phyloP scores from a whole-genome alignment of 2,113 vertebrate species.

The human region DNA sequence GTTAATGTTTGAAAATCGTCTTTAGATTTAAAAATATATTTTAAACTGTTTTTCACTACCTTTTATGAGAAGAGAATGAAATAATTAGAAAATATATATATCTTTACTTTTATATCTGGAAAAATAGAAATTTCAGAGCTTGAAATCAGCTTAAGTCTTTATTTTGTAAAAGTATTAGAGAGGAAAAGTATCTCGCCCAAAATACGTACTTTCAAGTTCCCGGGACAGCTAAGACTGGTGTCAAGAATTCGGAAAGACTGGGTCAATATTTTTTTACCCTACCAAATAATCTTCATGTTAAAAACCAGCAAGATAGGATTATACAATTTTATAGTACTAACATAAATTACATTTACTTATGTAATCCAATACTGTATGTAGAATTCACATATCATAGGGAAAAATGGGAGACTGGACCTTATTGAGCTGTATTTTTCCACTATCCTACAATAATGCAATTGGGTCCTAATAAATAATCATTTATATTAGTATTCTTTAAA shows the following conservation, averaged over 20 bases:
- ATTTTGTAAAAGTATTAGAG: neutral
- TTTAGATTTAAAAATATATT: constrained; percentile 10
- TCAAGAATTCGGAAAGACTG: constrained; percentile 6
- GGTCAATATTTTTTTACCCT: neutral
- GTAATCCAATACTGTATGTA: neutral
- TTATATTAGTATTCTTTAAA: neutral
- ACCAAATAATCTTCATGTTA: neutral
- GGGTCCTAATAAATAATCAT: neutral
- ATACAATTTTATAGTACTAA: neutral
- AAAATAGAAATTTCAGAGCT: constrained; percentile 9
- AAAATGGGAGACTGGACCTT: neutral
- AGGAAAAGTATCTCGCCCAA: neutral
- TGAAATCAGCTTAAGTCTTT: neutral
- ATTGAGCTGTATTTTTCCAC: neutral
- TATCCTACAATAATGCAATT: neutral
- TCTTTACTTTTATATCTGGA: neutral
- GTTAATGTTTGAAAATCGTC: neutral
- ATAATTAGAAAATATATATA: neutral
- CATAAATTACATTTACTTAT: neutral
- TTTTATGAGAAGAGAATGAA: neutral
- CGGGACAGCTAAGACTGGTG: neutral
- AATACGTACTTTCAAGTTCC: neutral
- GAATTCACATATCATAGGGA: neutral
- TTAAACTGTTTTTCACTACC: neutral
- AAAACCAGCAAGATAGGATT: neutral